phyloP scores from a whole-genome alignment of 2,797 vertebrate genomes.

The Phrynocephalus vlangalii region DNA sequence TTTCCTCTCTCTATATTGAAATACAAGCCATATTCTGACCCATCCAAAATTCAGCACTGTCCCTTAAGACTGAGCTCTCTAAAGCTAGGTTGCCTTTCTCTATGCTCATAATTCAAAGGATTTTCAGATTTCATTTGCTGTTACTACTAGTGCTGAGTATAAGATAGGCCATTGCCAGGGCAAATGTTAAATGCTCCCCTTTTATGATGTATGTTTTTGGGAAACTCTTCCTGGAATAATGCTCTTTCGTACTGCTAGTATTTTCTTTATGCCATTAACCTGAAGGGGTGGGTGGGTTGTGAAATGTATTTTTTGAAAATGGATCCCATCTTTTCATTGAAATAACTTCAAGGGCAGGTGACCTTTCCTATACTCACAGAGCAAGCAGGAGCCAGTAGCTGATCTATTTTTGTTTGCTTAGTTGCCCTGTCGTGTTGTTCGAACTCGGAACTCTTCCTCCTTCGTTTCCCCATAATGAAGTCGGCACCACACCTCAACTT shows the following conservation, averaged over 20 bases:
- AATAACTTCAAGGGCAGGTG: not conserved
- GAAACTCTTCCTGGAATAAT: not conserved
- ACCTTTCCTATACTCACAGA: too few species aligned
- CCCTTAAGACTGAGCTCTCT: not conserved
- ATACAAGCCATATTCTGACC: too few species aligned
- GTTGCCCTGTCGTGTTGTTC: too few species aligned
- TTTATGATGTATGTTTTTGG: too few species aligned
- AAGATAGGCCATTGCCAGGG: not conserved
- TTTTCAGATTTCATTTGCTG: not conserved
- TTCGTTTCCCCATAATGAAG: too few species aligned
- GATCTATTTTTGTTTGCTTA: too few species aligned
- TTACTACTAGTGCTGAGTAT: not conserved
- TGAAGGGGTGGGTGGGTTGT: slow-evolving; percentile 51
- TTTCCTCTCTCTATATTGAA: not conserved
- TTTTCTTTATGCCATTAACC: slow-evolving; percentile 63
- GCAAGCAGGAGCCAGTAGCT: too few species aligned
- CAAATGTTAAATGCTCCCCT: too few species aligned
- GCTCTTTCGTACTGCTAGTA: slow-evolving; percentile 2
- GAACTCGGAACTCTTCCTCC: too few species aligned
- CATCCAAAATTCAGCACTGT: not conserved
- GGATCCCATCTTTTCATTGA: not conserved
- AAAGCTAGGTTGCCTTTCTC: not conserved
- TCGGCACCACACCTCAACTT: too few species aligned
- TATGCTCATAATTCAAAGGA: not conserved
- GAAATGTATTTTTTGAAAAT: not conserved